These are phyloP conservation scores for Venustoraphidia nigricollis DNA, from an alignment of 2,888 invertebrate species.

Conservation along the genomic window DNA sequence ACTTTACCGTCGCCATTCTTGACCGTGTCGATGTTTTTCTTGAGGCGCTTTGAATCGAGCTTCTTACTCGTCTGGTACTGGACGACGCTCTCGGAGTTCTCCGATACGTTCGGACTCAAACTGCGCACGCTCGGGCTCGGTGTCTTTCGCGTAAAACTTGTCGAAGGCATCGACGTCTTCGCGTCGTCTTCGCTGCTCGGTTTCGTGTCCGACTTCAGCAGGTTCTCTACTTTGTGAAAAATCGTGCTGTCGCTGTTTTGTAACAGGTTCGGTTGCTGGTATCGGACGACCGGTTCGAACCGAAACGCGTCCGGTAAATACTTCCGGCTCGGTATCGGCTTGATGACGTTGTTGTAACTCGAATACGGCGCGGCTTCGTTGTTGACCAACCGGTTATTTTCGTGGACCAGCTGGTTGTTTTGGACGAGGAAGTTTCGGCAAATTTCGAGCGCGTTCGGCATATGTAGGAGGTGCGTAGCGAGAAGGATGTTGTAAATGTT, in stretches of 20 bases:
- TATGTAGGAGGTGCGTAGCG: conserved; percentile 56
- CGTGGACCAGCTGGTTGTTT: conserved; percentile 23
- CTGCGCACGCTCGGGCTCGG: conserved; percentile 25
- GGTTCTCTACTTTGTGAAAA: no score
- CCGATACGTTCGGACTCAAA: conserved; percentile 20
- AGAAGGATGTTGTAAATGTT: conserved; percentile 57
- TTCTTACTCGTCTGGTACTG: conserved; percentile 12
- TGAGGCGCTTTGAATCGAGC: conserved; percentile 1
- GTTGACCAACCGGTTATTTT: conserved; percentile 8
- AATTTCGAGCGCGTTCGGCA: conserved; percentile 55
- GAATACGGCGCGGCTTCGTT: conserved; percentile 7
- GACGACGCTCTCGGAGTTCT: conserved; percentile 12
- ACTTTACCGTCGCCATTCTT: conserved; percentile 30
- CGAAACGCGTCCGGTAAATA: conserved; percentile 19
- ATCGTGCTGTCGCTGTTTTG: conserved; percentile 12
- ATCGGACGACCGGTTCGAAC: conserved; percentile 14
- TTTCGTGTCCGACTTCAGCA: background rate
- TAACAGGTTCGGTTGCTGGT: conserved; percentile 12
- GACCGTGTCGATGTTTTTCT: conserved; percentile 9
- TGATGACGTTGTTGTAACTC: conserved; percentile 27
- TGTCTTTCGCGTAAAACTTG: conserved; percentile 23
- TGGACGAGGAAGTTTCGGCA: conserved; percentile 47
- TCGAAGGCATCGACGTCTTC: conserved; percentile 1
- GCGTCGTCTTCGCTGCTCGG: background rate
- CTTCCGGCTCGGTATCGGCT: conserved; percentile 38